Evolutionary conservation across 2,888 invertebrate species (phyloP).

Genomic region (Drosophila nr. fundita): DNA sequence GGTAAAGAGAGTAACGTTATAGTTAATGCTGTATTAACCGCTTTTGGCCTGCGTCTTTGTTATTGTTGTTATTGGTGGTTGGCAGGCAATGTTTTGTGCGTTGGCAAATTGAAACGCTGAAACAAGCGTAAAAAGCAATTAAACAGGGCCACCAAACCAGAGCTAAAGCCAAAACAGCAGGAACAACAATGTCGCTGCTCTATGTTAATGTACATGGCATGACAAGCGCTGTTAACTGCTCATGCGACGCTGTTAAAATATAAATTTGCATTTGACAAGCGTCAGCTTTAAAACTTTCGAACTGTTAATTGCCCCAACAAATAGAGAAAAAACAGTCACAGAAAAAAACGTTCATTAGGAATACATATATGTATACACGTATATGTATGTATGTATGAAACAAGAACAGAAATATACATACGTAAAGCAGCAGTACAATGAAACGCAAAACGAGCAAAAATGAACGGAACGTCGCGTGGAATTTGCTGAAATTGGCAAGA

Average conservation of each 20-base stretch:
- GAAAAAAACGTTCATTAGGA: slow-evolving; percentile 22
- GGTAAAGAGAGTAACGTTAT: slow-evolving; percentile 66
- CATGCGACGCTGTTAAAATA: slow-evolving; percentile 18
- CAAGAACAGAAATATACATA: slow-evolving; percentile 6
- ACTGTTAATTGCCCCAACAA: slow-evolving; percentile 54
- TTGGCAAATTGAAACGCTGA: slow-evolving; percentile 41
- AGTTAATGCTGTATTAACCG: slow-evolving; percentile 46
- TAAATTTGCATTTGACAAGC: slow-evolving; percentile 16
- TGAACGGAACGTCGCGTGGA: slow-evolving; percentile 65
- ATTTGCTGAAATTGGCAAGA: slow-evolving; percentile 75
- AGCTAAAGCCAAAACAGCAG: slow-evolving; percentile 6
- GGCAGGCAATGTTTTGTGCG: slow-evolving; percentile 12
- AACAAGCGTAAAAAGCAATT: slow-evolving; percentile 40
- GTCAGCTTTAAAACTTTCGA: slow-evolving; percentile 36
- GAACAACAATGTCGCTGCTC: slow-evolving; percentile 23
- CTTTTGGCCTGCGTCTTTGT: slow-evolving; percentile 43
- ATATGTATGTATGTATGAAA: slow-evolving; percentile 1
- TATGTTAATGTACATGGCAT: slow-evolving; percentile 26
- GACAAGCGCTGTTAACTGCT: slow-evolving; percentile 11
- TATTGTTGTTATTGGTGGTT: slow-evolving; percentile 22
- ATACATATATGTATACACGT: neutral
- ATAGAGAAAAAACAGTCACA: slow-evolving; percentile 8
- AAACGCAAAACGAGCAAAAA: slow-evolving; percentile 54
- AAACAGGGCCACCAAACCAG: slow-evolving; percentile 3
- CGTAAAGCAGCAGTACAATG: slow-evolving; percentile 10